phyloP scores from a whole-genome alignment of 2,797 vertebrate genomes.

The Potorous gilbertii region DNA sequence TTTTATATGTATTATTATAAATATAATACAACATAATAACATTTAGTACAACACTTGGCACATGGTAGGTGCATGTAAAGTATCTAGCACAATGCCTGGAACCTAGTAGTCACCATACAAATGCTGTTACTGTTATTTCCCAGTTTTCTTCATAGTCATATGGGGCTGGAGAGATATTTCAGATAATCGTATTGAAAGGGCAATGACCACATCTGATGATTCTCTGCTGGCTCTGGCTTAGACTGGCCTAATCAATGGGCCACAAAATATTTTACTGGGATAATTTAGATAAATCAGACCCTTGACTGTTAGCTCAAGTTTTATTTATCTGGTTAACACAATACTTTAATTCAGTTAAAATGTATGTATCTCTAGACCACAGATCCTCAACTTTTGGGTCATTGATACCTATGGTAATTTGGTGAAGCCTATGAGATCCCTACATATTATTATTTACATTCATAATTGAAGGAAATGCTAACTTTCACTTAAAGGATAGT shows the following conservation, averaged over 20 bases:
- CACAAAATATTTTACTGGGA: neutral
- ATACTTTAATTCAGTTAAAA: neutral
- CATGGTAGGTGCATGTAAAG: neutral
- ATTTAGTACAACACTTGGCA: too few relatives aligned
- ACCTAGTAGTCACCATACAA: neutral
- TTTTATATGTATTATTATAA: too few relatives aligned
- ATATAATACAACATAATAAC: too few relatives aligned
- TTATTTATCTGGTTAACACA: neutral
- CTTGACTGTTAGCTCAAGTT: neutral
- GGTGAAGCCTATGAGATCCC: neutral
- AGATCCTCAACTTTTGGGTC: neutral
- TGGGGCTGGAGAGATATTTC: neutral
- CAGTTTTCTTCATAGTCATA: neutral
- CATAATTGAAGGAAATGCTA: neutral
- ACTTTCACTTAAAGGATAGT: neutral
- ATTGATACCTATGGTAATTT: neutral
- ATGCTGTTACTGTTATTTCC: neutral
- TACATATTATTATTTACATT: neutral
- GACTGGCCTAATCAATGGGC: neutral
- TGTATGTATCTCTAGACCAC: neutral
- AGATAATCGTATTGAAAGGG: neutral
- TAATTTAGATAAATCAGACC: neutral
- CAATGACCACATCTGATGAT: neutral
- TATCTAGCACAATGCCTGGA: neutral
- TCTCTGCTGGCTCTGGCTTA: neutral